Conservation (phyloP, 2,113 vertebrate species). For the Cairina moschata region DNA sequence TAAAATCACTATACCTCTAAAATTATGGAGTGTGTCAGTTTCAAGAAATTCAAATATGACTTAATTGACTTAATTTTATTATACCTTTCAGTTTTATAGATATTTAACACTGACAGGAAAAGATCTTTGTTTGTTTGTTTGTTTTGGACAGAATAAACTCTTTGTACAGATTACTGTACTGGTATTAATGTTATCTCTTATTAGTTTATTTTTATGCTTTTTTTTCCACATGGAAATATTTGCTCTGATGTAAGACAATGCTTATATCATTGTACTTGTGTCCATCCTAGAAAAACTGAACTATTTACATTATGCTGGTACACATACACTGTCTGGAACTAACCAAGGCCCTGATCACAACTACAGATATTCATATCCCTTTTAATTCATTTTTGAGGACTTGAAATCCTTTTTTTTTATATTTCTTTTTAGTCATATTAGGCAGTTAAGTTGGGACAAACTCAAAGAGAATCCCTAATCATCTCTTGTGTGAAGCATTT, state of each 20-base stretch:
- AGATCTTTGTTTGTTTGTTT: neutral
- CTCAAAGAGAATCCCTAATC: constrained; percentile 43
- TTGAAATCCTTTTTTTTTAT: neutral
- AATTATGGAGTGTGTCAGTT: neutral
- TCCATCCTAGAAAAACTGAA: neutral
- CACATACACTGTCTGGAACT: neutral
- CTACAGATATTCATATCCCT: neutral
- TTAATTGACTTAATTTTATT: neutral
- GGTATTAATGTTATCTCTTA: neutral
- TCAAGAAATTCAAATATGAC: neutral
- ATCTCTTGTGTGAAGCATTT: neutral
- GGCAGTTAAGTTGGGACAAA: neutral
- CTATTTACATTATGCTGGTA: neutral
- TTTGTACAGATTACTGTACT: neutral
- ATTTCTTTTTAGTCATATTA: neutral
- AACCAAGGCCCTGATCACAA: neutral
- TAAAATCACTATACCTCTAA: neutral
- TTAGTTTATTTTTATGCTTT: neutral
- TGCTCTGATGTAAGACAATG: neutral
- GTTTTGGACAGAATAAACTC: neutral
- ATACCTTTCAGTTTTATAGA: neutral
- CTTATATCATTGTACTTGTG: neutral
- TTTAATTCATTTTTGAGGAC: neutral
- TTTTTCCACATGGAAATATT: neutral
- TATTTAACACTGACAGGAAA: neutral